Base-by-base conservation (phyloP, 2,888 invertebrate species). In the Hyposoter dolosus region DNA sequence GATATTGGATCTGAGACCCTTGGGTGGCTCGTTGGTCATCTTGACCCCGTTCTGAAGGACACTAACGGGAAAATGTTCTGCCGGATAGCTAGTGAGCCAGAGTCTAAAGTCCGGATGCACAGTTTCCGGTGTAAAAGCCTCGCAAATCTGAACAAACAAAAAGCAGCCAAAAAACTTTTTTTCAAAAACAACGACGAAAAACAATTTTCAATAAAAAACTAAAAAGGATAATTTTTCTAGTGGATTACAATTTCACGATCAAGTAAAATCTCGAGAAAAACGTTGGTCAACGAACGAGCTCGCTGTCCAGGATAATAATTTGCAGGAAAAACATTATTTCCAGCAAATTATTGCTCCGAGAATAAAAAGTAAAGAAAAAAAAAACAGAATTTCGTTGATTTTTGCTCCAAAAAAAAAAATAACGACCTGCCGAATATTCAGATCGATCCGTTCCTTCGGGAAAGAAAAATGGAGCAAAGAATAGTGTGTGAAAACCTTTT, bases 1-100 rank as follows among this genome's bases (percentile, higher is more conserved):
- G 75, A 99, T 96, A 93, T 99, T 99, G 3, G 98, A 98, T 85
- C 97, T 95, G 17, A 97, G 93, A 91, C 98, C 98, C 94, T 98
- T 98, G 0, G 99, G 99, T 0, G 99, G 98, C 93, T 99, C 99
- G 93, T 98, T 99, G 0, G 98, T 99, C 98, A 99, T 98, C 95
- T 99, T 99, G 0, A 99, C 97, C 35, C 98, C 98, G 90, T 98
- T 98, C 93, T 99, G 98, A 78, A 99, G 94, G 3, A 99, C 97
- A 80, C 97, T 96, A 0, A 99, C 98, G 0, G 99, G 99, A 93
- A 99, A 99, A 95, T 98, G 96, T 0, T 97, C 97, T 0, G 98
- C 97, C 0, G 98, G 98, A 92, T 98, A 98, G 15, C 98, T 98
- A 6, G 99, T 99, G 45, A 99, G 94, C 99, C 99, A 99, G 12